Evolutionary conservation across 2,113 vertebrate genomes (phyloP).

Genomic region (Entomyzon cyanotis): DNA sequence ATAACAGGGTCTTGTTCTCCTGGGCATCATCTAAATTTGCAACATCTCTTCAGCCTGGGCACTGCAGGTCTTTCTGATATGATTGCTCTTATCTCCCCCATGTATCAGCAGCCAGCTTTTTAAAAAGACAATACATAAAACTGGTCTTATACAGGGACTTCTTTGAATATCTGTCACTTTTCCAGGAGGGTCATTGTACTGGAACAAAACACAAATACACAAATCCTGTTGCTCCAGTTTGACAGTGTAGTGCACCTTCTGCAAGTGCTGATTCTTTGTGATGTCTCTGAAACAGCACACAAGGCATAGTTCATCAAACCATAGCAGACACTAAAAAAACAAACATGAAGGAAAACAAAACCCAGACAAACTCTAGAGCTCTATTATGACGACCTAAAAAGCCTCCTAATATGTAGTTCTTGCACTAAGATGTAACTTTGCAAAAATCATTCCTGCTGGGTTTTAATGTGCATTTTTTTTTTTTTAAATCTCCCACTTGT

Average conservation of each 20-base stretch:
- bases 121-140: not conserved
- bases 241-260: not conserved
- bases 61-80: not conserved
- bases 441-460: constrained; percentile 70
- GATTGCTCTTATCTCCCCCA: not conserved
- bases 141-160: not conserved
- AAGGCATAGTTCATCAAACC: constrained; percentile 39
- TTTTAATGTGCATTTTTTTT: constrained; percentile 73
- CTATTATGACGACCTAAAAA: constrained; percentile 73
- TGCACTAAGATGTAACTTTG: constrained; percentile 71
- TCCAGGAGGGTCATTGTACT: not conserved
- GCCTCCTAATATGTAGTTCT: constrained; percentile 58
- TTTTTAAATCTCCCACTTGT: constrained; percentile 57
- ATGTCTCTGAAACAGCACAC: constrained; percentile 40
- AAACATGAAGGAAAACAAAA: constrained; percentile 24
- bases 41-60: not conserved
- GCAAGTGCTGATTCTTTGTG: not conserved
- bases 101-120: not conserved
- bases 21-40: not conserved
- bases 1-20: not conserved
- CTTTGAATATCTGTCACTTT: not conserved
- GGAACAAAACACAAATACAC: not conserved
- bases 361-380: constrained; percentile 11
- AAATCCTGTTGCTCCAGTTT: not conserved
- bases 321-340: constrained; percentile 26